phyloP scores from a whole-genome alignment of 2,113 vertebrate species.

The Ceyx margarethae region DNA sequence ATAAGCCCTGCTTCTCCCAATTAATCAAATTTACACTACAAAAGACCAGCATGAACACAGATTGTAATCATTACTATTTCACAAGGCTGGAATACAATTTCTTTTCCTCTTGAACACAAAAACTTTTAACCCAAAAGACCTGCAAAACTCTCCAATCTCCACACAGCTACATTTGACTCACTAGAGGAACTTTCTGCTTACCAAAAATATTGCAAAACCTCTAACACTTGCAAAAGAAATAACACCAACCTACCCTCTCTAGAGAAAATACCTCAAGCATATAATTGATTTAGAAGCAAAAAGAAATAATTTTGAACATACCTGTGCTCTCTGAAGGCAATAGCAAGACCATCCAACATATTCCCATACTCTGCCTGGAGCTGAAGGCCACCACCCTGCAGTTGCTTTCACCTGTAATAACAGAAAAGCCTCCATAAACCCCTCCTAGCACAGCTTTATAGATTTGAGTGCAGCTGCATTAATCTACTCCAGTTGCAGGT shows the following conservation, averaged over 20 bases:
- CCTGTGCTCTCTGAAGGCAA: neutral
- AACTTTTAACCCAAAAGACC: neutral
- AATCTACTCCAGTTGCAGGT: neutral
- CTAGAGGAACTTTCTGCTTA: neutral
- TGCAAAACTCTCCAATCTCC: neutral
- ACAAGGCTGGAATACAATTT: fast-evolving
- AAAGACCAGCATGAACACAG: neutral
- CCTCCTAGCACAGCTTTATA: neutral
- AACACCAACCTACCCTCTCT: fast-evolving
- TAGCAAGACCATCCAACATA: fast-evolving
- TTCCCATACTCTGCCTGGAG: fast-evolving
- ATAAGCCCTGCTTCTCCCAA: neutral
- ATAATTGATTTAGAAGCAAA: neutral
- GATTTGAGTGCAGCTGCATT: neutral
- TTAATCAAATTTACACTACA: neutral
- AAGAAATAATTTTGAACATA: neutral
- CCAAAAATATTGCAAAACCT: fast-evolving
- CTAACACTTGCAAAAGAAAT: fast-evolving
- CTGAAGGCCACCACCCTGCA: fast-evolving
- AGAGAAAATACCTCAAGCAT: fast-evolving
- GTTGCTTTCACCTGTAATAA: fast-evolving
- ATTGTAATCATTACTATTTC: neutral
- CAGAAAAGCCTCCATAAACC: fast-evolving
- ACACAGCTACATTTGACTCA: fast-evolving
- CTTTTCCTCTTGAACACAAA: neutral